Conservation (phyloP, 1,140 invertebrate genomes). For the Drosophila takahashii region DNA sequence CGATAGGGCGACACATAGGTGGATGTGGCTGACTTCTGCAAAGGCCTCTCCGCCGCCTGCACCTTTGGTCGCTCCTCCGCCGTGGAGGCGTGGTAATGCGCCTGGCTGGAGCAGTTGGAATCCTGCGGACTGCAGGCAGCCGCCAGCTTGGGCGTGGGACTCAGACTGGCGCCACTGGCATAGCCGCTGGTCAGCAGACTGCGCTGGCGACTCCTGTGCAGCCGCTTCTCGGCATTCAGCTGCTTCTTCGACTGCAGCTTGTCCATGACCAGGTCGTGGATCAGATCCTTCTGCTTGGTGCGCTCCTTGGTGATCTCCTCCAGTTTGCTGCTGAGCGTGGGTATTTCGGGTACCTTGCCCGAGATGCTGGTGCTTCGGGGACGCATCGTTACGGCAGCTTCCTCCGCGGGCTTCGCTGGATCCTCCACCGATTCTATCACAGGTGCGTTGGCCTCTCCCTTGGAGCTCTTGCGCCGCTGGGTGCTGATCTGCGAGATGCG, state of each 20-base stretch:
- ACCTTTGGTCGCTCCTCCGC: constrained; percentile 29
- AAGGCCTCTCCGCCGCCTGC: constrained; percentile 37
- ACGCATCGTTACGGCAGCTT: constrained; percentile 37
- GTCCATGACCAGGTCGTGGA: constrained; percentile 92
- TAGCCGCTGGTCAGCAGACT: constrained; percentile 75
- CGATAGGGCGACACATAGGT: constrained; percentile 75
- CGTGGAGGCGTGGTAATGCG: constrained; percentile 79
- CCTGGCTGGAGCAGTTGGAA: constrained; percentile 74
- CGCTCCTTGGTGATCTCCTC: constrained; percentile 89
- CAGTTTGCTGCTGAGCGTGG: constrained; percentile 83
- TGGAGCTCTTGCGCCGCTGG: constrained; percentile 87
- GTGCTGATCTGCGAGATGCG: constrained; percentile 90
- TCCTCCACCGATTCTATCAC: constrained; percentile 73
- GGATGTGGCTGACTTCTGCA: constrained; percentile 72
- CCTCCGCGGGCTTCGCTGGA: constrained; percentile 17
- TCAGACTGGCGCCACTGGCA: constrained; percentile 71
- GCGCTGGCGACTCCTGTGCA: constrained; percentile 82
- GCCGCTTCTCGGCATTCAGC: constrained; percentile 87
- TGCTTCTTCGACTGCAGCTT: constrained; percentile 90
- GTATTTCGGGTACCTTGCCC: constrained; percentile 81
- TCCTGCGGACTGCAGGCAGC: constrained; percentile 67
- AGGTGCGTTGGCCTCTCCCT: constrained; percentile 83
- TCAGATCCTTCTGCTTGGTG: constrained; percentile 89
- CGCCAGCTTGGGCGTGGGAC: constrained; percentile 75
- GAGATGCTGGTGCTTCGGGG: constrained; percentile 59